A percentile compares a stretch with the other conserved stretches of the same genome.
These are phyloP conservation scores for Dipodomys spectabilis DNA, from an alignment of 2,113 vertebrate genomes.

Conservation along the genomic window DNA sequence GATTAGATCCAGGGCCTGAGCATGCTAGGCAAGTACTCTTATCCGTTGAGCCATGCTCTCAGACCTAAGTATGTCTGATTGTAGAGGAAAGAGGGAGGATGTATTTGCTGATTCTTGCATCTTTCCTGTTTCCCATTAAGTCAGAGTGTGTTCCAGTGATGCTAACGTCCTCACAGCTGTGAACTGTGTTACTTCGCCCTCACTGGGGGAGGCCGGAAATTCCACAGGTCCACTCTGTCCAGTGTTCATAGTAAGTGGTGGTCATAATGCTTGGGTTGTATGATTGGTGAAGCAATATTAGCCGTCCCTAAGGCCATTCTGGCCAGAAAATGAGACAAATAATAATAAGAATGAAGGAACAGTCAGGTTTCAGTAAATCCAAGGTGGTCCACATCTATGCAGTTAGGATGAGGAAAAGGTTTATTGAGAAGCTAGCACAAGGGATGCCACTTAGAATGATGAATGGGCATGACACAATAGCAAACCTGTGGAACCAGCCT, in stretches of 20 bases:
- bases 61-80: background rate
- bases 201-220: background rate
- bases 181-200: background rate
- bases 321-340: background rate
- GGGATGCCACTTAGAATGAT: background rate
- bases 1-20: too few species aligned
- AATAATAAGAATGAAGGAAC: background rate
- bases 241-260: background rate
- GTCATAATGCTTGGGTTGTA: background rate
- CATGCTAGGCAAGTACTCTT: too few species aligned
- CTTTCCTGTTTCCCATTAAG: background rate
- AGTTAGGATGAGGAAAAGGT: background rate
- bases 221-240: background rate
- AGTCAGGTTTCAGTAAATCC: background rate
- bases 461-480: background rate
- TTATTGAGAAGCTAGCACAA: background rate
- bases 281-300: background rate
- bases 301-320: background rate
- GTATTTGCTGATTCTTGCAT: background rate
- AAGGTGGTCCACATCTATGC: background rate
- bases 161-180: background rate
- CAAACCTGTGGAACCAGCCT: background rate
- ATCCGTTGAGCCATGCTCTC: too few species aligned
- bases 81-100: background rate
- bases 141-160: background rate